Conservation (phyloP, 2,797 vertebrate genomes). For the Serranus cabrilla region DNA sequence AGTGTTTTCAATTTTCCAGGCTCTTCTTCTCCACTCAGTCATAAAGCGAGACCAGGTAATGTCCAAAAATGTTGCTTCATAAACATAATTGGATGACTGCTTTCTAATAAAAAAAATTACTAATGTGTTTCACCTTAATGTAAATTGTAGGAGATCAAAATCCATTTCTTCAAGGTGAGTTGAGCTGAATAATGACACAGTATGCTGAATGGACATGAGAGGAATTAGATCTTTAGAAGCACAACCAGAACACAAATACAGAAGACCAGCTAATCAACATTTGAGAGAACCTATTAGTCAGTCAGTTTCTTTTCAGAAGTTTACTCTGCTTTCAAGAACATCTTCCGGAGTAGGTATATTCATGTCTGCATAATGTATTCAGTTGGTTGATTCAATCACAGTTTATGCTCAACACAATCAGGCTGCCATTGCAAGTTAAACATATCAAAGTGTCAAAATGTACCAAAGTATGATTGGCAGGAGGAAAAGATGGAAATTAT, state of each 20-base stretch:
- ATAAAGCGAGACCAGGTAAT: constrained; percentile 53
- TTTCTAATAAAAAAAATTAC: constrained; percentile 12
- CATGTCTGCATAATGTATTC: background rate
- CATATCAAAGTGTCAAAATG: background rate
- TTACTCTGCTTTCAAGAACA: constrained; percentile 1
- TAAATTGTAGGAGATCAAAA: constrained; percentile 25
- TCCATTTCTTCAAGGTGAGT: background rate
- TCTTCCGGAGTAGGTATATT: background rate
- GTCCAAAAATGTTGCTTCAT: constrained; percentile 46
- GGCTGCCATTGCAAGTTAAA: constrained; percentile 4
- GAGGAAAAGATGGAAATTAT: constrained; percentile 1
- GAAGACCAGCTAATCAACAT: constrained; percentile 17
- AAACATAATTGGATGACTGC: constrained; percentile 43
- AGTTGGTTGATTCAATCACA: background rate
- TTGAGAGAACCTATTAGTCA: background rate
- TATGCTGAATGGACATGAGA: constrained; percentile 9
- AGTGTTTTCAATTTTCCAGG: constrained; percentile 62
- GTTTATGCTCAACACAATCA: constrained; percentile 15
- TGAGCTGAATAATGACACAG: constrained; percentile 11
- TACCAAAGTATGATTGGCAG: background rate
- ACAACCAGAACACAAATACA: constrained; percentile 2
- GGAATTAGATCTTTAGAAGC: constrained; percentile 6
- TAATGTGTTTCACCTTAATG: constrained; percentile 22
- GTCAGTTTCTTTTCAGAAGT: constrained; percentile 11
- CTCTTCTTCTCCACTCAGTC: constrained; percentile 49